A percentile compares a stretch with the other conserved stretches of the same genome.
phyloP scores from a whole-genome alignment of 2,113 vertebrate species.

The Stegastes partitus region DNA sequence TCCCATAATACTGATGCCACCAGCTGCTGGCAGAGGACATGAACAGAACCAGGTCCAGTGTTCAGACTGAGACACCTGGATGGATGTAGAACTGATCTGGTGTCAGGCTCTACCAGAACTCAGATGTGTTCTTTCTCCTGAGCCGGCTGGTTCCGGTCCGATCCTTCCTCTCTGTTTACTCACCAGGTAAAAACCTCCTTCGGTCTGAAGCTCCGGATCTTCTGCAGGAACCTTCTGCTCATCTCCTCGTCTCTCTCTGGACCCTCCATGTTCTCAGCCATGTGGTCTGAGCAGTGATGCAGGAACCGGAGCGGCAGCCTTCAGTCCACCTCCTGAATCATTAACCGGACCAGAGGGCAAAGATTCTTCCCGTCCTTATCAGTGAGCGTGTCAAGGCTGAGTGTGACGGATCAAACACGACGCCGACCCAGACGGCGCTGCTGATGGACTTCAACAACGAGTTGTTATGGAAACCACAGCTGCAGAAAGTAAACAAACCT shows the following conservation, averaged over 20 bases:
- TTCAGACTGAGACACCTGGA: too few relatives aligned
- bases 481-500: too few relatives aligned
- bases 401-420: neutral
- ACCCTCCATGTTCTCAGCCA: conserved; percentile 1
- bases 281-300: conserved; percentile 20
- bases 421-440: too few relatives aligned
- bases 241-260: neutral
- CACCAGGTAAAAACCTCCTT: conserved; percentile 78
- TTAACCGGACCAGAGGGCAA: conserved; percentile 75
- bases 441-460: too few relatives aligned
- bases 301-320: neutral
- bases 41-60: too few relatives aligned
- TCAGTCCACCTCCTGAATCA: conserved; percentile 59
- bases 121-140: too few relatives aligned
- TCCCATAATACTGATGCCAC: too few relatives aligned
- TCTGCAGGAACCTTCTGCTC: conserved; percentile 15
- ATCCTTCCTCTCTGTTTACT: conserved; percentile 43
- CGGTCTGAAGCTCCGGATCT: conserved; percentile 55
- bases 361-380: conserved; percentile 54
- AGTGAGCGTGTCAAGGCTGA: neutral
- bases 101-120: too few relatives aligned
- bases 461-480: too few relatives aligned
- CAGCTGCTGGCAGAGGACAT: too few relatives aligned
- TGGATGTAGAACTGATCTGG: too few relatives aligned
- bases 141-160: too few relatives aligned